Base-by-base conservation (phyloP, 1,140 invertebrate genomes). In the Bombus confusus region DNA sequence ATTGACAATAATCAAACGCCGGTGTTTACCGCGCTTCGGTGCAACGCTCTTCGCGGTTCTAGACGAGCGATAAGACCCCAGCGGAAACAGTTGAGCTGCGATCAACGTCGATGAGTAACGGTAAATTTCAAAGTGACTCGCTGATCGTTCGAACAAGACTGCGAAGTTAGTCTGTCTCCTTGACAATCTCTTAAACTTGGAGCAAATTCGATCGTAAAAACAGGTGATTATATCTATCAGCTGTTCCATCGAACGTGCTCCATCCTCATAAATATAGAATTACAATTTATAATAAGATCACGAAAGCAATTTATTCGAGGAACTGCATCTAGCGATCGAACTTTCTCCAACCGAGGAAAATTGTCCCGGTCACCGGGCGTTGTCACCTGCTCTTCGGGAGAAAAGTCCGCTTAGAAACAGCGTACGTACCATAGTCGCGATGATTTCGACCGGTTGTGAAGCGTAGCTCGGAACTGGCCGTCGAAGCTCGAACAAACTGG, bases 81-180 rank as follows among this genome's bases (percentile, higher is more conserved):
- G 39, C 37, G 66, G 47, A 71, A 78, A 79, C 52, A 59, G 57
- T 78, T 68, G 76, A 78, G 83, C 28, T 64, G 22, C 59, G 75
- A 76, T 52, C 52, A 75, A 72, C 68, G 86, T 80, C 79, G 80
- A 90, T 87, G 76, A 84, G n/a, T 83, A 86, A 83, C 75, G 83
- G 83, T 85, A 85, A 80, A 85, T 34, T 69, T 77, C 43, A 77
- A 78, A 66, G 62, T 34, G 69, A 62, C 79, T n/a, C 5, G 25
- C 25, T 37, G 73, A 77, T 77, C 74, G 62, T 13, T 8, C 22
- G 22, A 68, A 34, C 12, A 6, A 34, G 0, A 22, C 43, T 64
- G 10, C 34, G 10, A 37, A 15, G 10, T 31, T 18, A 41, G 0
- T 2, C 10, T 34, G 31, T 15, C 12, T 25, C 3, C 25, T n/a